These are phyloP conservation scores for Babyrousa celebensis DNA, from an alignment of 2,797 vertebrate genomes.

Conservation along the genomic window DNA sequence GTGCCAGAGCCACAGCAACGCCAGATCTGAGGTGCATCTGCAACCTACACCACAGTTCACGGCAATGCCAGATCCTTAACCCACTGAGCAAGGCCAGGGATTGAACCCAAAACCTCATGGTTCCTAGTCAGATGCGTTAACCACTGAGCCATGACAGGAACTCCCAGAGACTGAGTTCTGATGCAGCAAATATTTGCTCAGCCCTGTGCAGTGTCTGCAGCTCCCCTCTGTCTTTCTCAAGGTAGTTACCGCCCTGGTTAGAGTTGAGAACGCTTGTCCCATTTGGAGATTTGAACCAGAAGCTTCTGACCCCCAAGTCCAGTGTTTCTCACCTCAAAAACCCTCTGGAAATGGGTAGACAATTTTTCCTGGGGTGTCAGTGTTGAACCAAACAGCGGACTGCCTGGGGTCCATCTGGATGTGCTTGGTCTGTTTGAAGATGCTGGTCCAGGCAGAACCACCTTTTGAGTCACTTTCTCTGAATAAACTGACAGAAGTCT, in stretches of 20 bases:
- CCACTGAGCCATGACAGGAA: no score
- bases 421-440: not conserved
- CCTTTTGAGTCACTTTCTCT: conserved; percentile 28
- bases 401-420: not conserved
- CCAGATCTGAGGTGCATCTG: no score
- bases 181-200: not conserved
- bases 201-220: no score
- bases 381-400: not conserved
- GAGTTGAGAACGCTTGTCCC: not conserved
- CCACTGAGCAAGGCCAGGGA: no score
- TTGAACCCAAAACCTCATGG: no score
- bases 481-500: not conserved
- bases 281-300: not conserved
- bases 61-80: no score
- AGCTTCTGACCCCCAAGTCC: not conserved
- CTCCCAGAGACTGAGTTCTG: not conserved
- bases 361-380: not conserved
- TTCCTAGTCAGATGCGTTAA: no score
- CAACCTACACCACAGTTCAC: no score
- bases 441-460: not conserved
- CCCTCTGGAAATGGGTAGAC: not conserved
- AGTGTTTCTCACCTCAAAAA: not conserved
- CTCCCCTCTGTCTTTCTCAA: not conserved
- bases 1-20: no score
- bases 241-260: not conserved